Evolutionary conservation across 2,888 invertebrate genomes (phyloP).

Genomic region (Lithosia quadra): DNA sequence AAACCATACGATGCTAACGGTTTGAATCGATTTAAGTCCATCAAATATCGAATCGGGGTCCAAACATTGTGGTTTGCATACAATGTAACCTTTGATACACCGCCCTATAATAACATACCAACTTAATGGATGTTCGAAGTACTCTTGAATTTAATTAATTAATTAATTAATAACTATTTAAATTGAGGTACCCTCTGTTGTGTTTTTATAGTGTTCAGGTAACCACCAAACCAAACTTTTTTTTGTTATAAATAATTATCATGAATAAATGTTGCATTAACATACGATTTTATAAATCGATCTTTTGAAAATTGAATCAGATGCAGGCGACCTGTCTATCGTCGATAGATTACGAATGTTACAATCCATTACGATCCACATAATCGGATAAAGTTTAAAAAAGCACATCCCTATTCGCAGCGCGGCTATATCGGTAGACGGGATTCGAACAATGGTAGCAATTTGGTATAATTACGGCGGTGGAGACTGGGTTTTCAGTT

Average conservation of each 20-base stretch:
- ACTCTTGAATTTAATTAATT: too few species aligned
- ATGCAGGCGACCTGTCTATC: background rate
- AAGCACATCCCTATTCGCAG: slow-evolving; percentile 13
- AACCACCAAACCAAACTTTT: background rate
- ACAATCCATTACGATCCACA: background rate
- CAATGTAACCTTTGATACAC: background rate
- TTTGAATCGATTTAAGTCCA: background rate
- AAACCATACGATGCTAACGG: background rate
- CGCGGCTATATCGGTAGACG: slow-evolving; percentile 48
- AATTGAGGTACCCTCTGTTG: too few species aligned
- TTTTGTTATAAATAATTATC: too few species aligned
- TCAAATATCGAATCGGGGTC: background rate
- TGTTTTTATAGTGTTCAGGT: too few species aligned
- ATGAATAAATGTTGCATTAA: too few species aligned
- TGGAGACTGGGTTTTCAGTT: slow-evolving; percentile 54
- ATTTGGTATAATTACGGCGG: slow-evolving; percentile 74
- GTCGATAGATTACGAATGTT: background rate
- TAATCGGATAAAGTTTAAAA: background rate
- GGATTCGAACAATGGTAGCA: slow-evolving; percentile 72
- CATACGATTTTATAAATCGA: too few species aligned
- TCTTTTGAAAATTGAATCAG: background rate
- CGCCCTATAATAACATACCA: background rate
- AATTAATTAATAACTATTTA: too few species aligned
- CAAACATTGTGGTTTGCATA: background rate
- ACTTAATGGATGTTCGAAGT: too few species aligned